These are phyloP conservation scores for Siphamia tubifer DNA, from an alignment of 2,113 vertebrate genomes.

Conservation along the genomic window DNA sequence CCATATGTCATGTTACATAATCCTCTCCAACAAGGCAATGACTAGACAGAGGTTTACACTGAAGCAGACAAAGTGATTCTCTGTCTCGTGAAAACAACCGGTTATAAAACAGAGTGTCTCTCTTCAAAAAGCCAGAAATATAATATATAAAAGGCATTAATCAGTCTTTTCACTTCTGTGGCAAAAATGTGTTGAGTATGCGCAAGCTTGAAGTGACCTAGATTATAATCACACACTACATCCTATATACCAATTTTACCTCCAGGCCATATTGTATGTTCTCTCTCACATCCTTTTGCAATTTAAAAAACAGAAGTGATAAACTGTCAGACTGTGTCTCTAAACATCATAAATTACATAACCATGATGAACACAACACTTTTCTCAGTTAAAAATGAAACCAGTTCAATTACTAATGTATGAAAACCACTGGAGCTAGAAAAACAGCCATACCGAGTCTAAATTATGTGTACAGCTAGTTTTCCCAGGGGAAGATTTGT, in stretches of 20 bases:
- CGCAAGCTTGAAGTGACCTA: background rate
- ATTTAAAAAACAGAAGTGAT: background rate
- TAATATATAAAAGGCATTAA: background rate
- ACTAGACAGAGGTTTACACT: background rate
- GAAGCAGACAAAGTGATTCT: background rate
- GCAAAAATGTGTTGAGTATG: background rate
- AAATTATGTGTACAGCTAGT: background rate
- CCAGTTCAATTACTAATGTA: no score
- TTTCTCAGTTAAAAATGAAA: no score
- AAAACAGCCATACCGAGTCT: no score
- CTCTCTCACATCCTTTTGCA: background rate
- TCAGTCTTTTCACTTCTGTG: background rate
- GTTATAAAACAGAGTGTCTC: background rate
- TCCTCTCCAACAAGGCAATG: background rate
- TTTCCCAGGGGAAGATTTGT: background rate
- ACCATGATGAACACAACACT: background rate
- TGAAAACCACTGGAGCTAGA: no score
- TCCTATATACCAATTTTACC: background rate
- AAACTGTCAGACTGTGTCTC: slow-evolving; percentile 33
- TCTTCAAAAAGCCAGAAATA: background rate
- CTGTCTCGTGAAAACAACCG: background rate
- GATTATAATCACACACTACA: background rate
- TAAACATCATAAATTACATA: slow-evolving; percentile 3
- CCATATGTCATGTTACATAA: slow-evolving; percentile 26
- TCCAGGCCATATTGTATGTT: background rate